These are phyloP conservation scores for Puma concolor DNA, from an alignment of 2,113 vertebrate species.

Conservation along the genomic window DNA sequence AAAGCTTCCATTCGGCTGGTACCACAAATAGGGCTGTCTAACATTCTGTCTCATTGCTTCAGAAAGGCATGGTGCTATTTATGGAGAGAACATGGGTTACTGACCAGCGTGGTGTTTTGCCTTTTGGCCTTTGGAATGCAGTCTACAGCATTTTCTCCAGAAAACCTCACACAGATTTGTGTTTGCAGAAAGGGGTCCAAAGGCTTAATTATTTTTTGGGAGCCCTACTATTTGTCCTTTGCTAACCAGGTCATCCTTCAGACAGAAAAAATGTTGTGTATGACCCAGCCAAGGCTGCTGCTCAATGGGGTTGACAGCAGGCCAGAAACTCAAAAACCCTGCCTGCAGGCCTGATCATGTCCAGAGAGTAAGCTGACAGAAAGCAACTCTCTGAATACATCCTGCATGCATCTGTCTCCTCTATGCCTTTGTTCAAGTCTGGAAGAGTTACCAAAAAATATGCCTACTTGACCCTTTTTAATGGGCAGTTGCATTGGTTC, in stretches of 20 bases:
- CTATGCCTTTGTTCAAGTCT: not conserved
- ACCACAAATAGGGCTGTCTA: not conserved
- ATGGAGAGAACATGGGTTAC: conserved; percentile 58
- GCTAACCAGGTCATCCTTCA: conserved; percentile 81
- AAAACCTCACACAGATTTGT: conserved; percentile 72
- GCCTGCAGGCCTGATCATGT: conserved; percentile 70
- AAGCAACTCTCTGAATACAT: not conserved
- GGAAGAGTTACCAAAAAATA: not conserved
- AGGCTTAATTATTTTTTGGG: conserved; percentile 70
- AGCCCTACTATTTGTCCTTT: conserved; percentile 78
- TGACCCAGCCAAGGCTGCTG: conserved; percentile 79
- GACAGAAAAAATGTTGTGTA: conserved; percentile 81
- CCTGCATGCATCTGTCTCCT: not conserved
- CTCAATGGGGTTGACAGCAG: conserved; percentile 80
- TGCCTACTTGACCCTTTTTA: not conserved
- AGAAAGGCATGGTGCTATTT: conserved; percentile 69
- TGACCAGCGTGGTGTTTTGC: conserved; percentile 60
- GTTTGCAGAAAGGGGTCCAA: conserved; percentile 67
- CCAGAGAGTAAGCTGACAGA: conserved; percentile 68
- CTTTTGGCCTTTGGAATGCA: conserved; percentile 49
- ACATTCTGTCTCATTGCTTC: not conserved
- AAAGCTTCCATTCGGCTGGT: not conserved
- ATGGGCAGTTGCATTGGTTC: not conserved
- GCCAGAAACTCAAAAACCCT: conserved; percentile 80
- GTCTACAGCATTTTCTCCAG: conserved; percentile 45